Percentiles rank a stretch among this genome's conserved stretches.
These are phyloP conservation scores for Meteorus cinctellus DNA, from an alignment of 2,888 invertebrate genomes.

Conservation along the genomic window DNA sequence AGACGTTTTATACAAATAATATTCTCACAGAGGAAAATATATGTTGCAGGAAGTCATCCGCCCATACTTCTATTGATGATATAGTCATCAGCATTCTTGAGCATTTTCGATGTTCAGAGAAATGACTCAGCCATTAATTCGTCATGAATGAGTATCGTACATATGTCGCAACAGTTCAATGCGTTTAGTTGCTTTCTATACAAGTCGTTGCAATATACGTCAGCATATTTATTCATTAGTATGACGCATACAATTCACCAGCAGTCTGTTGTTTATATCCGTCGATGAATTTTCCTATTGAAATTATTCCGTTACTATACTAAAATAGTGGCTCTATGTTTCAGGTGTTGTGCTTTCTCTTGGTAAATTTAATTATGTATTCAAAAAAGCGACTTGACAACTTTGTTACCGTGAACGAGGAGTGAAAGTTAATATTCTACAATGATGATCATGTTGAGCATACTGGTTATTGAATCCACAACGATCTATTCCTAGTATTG, in stretches of 20 bases:
- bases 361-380: not conserved
- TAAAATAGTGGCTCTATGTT: not conserved
- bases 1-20: too few relatives aligned
- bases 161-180: constrained; percentile 30
- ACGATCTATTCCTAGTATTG: not conserved
- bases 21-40: not conserved
- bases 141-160: constrained; percentile 37
- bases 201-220: constrained; percentile 3
- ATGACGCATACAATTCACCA: constrained; percentile 3
- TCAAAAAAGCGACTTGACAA: constrained; percentile 3
- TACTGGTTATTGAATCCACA: not conserved
- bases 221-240: not conserved
- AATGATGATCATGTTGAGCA: not conserved
- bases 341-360: not conserved
- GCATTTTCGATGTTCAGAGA: not conserved
- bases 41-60: not conserved
- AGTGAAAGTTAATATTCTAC: constrained; percentile 1
- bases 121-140: not conserved
- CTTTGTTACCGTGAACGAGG: not conserved
- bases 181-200: not conserved
- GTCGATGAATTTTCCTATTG: not conserved
- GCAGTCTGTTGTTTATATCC: not conserved
- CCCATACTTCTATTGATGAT: not conserved
- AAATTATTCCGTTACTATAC: not conserved
- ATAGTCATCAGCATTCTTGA: not conserved